phyloP scores from a whole-genome alignment of 2,888 invertebrate genomes.

The Caenorhabditis sulstoni region DNA sequence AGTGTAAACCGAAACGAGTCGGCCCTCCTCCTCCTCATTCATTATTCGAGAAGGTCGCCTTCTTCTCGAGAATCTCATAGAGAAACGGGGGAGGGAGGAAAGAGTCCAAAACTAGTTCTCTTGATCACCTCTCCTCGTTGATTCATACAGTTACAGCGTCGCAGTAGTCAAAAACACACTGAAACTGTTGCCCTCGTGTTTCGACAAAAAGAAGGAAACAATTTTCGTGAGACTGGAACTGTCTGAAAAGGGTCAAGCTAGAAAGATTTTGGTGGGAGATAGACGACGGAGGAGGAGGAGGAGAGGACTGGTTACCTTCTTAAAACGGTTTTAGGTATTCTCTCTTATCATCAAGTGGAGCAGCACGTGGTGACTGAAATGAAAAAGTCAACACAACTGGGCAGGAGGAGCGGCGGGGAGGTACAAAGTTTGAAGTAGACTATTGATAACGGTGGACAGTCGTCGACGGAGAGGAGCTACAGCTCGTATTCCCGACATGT shows the following conservation, averaged over 20 bases:
- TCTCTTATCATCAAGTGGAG: too few relatives aligned
- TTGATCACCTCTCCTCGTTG: background rate
- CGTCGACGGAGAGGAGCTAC: slow-evolving; percentile 10
- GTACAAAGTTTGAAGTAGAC: slow-evolving; percentile 47
- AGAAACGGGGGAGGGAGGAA: too few relatives aligned
- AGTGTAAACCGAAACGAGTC: background rate
- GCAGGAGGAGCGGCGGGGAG: slow-evolving; percentile 35
- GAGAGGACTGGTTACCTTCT: background rate
- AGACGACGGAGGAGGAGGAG: background rate
- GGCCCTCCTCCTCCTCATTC: too few relatives aligned
- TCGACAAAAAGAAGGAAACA: too few relatives aligned
- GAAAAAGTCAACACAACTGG: background rate
- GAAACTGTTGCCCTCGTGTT: too few relatives aligned
- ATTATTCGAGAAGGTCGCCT: slow-evolving; percentile 16
- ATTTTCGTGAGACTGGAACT: background rate
- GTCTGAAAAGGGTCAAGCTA: background rate
- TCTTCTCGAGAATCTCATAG: background rate
- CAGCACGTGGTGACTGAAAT: background rate
- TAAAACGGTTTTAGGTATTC: too few relatives aligned
- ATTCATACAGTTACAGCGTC: slow-evolving; percentile 4
- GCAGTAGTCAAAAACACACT: too few relatives aligned
- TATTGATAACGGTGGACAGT: slow-evolving; percentile 17
- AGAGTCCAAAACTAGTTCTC: background rate
- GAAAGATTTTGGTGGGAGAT: background rate
- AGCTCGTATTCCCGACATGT: slow-evolving; percentile 16